A percentile compares a stretch with the other conserved stretches of the same genome.
Evolutionary conservation across 2,113 vertebrate genomes (phyloP).

Genomic region (Ochotona curzoniae): DNA sequence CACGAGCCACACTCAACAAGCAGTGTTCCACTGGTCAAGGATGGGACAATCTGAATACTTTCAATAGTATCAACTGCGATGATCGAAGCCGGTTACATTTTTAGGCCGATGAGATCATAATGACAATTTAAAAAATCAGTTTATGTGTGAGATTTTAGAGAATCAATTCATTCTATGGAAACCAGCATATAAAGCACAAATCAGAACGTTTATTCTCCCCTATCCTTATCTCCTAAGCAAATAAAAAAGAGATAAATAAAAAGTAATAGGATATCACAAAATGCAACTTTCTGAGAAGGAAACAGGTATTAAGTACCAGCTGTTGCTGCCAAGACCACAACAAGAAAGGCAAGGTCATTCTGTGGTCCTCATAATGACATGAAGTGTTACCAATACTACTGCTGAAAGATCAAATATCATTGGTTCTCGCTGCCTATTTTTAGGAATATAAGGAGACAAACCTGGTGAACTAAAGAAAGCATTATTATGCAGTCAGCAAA

Average conservation of each 20-base stretch:
- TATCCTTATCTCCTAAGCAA: not conserved
- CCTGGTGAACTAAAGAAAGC: not conserved
- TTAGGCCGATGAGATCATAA: not conserved
- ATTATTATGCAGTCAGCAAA: not conserved
- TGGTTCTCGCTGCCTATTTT: not conserved
- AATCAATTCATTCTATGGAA: not conserved
- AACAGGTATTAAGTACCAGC: not conserved
- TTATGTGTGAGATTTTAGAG: not conserved
- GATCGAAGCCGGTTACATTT: not conserved
- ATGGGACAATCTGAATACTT: not conserved
- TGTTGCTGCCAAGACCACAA: not conserved
- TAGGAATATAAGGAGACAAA: constrained; percentile 1
- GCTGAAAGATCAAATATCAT: not conserved
- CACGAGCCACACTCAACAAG: not conserved
- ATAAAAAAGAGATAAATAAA: not conserved
- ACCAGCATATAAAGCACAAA: not conserved
- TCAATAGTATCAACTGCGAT: not conserved
- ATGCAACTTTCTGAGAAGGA: not conserved
- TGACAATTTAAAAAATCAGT: not conserved
- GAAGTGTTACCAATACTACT: not conserved
- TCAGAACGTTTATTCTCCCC: not conserved
- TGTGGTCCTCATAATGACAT: not conserved
- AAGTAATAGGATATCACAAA: not conserved
- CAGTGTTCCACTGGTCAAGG: not conserved
- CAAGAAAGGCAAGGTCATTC: not conserved